Percentiles rank a stretch among this genome's conserved stretches.
These are phyloP conservation scores for Chrysolina americana DNA, from an alignment of 2,888 invertebrate species.

Conservation along the genomic window DNA sequence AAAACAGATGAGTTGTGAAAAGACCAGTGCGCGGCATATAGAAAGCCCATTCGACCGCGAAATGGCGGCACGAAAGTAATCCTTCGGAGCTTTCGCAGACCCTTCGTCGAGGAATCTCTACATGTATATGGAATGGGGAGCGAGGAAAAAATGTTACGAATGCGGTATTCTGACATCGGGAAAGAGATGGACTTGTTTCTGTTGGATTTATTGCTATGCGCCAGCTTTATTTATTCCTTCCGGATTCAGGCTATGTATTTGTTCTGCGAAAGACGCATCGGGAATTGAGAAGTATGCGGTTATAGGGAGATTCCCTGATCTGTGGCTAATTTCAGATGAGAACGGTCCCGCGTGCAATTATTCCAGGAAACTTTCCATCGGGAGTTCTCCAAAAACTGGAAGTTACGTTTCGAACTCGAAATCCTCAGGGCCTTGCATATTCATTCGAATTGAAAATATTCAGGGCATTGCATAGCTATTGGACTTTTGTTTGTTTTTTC, in stretches of 20 bases:
- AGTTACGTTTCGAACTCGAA: no score
- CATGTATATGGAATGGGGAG: background rate
- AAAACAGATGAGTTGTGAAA: constrained; percentile 39
- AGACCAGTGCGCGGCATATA: constrained; percentile 29
- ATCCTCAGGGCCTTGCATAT: no score
- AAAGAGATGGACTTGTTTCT: constrained; percentile 1
- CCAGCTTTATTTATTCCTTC: background rate
- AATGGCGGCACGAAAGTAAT: constrained; percentile 39
- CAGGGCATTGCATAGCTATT: no score
- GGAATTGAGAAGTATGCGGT: background rate
- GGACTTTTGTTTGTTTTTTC: no score
- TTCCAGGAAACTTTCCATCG: background rate
- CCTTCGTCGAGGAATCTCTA: constrained; percentile 26
- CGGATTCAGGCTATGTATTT: background rate
- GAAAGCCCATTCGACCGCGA: constrained; percentile 39
- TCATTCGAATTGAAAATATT: no score
- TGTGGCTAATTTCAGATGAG: background rate
- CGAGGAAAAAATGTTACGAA: background rate
- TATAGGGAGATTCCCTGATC: background rate
- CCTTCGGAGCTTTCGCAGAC: constrained; percentile 36
- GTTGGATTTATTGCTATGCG: background rate
- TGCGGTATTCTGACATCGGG: background rate
- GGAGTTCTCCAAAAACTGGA: background rate
- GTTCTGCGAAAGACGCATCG: background rate
- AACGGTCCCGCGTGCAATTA: background rate